phyloP scores from a whole-genome alignment of 2,113 vertebrate genomes.

The Mesoclemmys tuberculata region DNA sequence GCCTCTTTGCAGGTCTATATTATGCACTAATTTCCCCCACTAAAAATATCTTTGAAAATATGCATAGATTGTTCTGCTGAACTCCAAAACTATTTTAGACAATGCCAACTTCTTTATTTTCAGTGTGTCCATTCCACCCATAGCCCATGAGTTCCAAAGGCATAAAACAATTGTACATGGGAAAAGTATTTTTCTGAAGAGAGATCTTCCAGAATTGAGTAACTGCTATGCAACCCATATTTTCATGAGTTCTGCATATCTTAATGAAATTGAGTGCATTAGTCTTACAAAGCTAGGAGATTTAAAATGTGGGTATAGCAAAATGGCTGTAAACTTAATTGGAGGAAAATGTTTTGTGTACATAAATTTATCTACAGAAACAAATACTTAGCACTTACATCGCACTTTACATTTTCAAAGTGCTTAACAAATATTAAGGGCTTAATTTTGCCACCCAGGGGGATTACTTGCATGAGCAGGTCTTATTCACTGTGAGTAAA shows the following conservation, averaged over 20 bases:
- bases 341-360: conserved; percentile 12
- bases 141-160: conserved; percentile 15
- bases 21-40: conserved; percentile 44
- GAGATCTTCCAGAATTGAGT: neutral
- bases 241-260: conserved; percentile 50
- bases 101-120: neutral
- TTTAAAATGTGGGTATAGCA: conserved; percentile 26
- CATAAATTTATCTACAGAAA: conserved; percentile 33
- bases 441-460: neutral
- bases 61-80: conserved; percentile 55
- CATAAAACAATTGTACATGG: neutral
- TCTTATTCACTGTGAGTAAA: neutral
- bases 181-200: neutral
- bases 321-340: conserved; percentile 44
- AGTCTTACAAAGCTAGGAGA: conserved; percentile 51
- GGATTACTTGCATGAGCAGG: neutral
- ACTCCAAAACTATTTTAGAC: conserved; percentile 53
- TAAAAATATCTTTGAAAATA: conserved; percentile 71
- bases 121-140: neutral
- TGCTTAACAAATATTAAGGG: neutral
- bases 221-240: accelerated
- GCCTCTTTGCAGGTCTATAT: conserved; percentile 74
- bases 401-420: conserved; percentile 42
- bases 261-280: conserved; percentile 33
- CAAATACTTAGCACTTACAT: conserved; percentile 46